A percentile compares a stretch with the other conserved stretches of the same genome.
phyloP scores from a whole-genome alignment of 2,888 invertebrate genomes.

The Germaria angustata region DNA sequence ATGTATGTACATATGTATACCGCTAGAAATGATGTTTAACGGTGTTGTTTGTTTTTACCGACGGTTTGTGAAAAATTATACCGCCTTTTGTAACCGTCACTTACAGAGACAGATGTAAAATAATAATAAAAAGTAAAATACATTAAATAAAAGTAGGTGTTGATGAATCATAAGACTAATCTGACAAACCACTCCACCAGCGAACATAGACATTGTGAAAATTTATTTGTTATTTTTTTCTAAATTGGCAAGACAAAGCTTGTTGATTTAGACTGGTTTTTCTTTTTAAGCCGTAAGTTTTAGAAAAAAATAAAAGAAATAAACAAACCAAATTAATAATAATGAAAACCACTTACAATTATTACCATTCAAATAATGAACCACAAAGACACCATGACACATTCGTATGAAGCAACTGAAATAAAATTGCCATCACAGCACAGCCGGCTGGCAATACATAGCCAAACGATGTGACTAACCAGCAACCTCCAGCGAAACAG shows the following conservation, averaged over 20 bases:
- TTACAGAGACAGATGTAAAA: conserved; percentile 25
- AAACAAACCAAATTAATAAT: conserved; percentile 39
- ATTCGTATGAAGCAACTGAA: conserved; percentile 24
- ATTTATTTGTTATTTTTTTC: conserved; percentile 25
- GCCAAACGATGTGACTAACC: conserved; percentile 12
- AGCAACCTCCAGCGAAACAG: conserved; percentile 29
- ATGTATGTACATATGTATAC: too few relatives aligned
- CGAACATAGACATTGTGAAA: conserved; percentile 42
- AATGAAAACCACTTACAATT: conserved; percentile 60
- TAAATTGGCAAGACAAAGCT: conserved; percentile 51
- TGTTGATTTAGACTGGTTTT: conserved; percentile 58
- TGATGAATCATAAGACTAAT: conserved; percentile 60
- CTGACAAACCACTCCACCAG: conserved; percentile 16
- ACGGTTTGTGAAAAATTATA: conserved; percentile 57
- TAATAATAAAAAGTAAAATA: too few relatives aligned
- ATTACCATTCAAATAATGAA: conserved; percentile 46
- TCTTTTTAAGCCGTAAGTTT: conserved; percentile 1
- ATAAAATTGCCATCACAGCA: conserved; percentile 14
- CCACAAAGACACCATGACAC: conserved; percentile 43
- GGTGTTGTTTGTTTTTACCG: conserved; percentile 47
- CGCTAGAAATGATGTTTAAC: conserved; percentile 31
- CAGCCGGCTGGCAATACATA: background rate
- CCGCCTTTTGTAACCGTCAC: conserved; percentile 40
- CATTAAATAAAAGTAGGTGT: conserved; percentile 60
- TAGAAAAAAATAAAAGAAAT: background rate